These are phyloP conservation scores for Platycheirus albimanus DNA, from an alignment of 2,888 invertebrate species.

Conservation along the genomic window DNA sequence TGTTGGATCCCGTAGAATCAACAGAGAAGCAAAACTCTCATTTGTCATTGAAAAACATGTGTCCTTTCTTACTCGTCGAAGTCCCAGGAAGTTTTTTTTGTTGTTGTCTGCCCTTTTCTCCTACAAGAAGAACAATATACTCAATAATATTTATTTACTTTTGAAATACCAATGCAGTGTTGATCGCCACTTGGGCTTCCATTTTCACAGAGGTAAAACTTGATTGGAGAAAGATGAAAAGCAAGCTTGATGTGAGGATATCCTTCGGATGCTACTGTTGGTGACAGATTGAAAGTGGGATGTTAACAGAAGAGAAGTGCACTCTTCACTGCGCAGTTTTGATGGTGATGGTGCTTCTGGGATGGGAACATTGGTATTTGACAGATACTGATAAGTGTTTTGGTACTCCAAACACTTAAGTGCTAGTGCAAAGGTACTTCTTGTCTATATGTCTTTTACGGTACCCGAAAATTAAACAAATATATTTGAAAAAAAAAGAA, in stretches of 20 bases:
- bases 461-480: conserved; percentile 64
- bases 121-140: conserved; percentile 41
- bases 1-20: conserved; percentile 49
- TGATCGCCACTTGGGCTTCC: conserved; percentile 61
- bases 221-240: conserved; percentile 30
- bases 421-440: conserved; percentile 38
- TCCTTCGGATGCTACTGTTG: conserved; percentile 24
- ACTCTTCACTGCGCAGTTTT: conserved; percentile 56
- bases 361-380: conserved; percentile 50
- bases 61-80: conserved; percentile 31
- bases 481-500: conserved; percentile 25
- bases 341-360: conserved; percentile 7
- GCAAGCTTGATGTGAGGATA: conserved; percentile 8
- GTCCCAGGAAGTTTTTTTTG: conserved; percentile 29
- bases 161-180: conserved; percentile 52
- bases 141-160: conserved; percentile 69
- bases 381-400: conserved; percentile 59
- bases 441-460: conserved; percentile 46
- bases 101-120: neutral
- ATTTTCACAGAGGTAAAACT: conserved; percentile 19
- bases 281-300: conserved; percentile 58
- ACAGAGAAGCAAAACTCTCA: conserved; percentile 48
- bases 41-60: conserved; percentile 62
- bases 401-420: conserved; percentile 55
- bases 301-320: conserved; percentile 53